Percentiles rank a stretch among this genome's conserved stretches.
Conservation (phyloP, 2,797 vertebrate species). For the Melanotaenia pygmaea region DNA sequence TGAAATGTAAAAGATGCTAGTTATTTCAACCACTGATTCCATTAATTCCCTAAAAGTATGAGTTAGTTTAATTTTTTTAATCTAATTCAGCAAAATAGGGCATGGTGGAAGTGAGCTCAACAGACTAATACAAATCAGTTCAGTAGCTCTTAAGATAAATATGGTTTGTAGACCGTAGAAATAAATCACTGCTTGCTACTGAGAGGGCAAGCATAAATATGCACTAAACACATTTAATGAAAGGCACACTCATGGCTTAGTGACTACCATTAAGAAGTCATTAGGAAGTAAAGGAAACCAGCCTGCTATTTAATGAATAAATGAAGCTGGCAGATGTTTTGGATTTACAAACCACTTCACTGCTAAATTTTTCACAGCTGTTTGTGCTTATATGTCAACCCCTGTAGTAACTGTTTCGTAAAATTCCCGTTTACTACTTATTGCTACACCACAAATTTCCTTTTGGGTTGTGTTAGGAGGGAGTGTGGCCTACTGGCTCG, state of each 20-base stretch:
- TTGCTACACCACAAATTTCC: constrained; percentile 60
- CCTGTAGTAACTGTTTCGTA: constrained; percentile 42
- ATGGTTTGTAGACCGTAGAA: constrained; percentile 17
- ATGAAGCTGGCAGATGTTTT: constrained; percentile 66
- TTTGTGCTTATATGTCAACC: constrained; percentile 50
- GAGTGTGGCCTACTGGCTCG: constrained; percentile 35
- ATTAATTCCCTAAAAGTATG: constrained; percentile 11
- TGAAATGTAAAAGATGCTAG: constrained; percentile 22
- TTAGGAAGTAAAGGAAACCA: constrained; percentile 64
- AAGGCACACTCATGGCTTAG: constrained; percentile 54
- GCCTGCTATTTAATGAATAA: constrained; percentile 58
- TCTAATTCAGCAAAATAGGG: constrained; percentile 18
- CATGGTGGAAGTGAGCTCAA: constrained; percentile 28
- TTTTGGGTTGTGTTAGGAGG: constrained; percentile 44
- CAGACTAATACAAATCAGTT: constrained; percentile 43
- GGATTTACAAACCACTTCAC: constrained; percentile 54
- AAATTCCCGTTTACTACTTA: constrained; percentile 39
- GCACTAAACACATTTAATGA: constrained; percentile 74
- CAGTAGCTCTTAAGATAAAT: constrained; percentile 51
- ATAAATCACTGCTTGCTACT: constrained; percentile 53
- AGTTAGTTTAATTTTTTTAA: constrained; percentile 7
- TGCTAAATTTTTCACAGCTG: constrained; percentile 54
- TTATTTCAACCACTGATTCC: neutral
- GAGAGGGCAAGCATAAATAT: constrained; percentile 64
- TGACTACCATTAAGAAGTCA: constrained; percentile 62